These are phyloP conservation scores for Myotis findleyi DNA, from an alignment of 2,797 vertebrate species.

Conservation along the genomic window DNA sequence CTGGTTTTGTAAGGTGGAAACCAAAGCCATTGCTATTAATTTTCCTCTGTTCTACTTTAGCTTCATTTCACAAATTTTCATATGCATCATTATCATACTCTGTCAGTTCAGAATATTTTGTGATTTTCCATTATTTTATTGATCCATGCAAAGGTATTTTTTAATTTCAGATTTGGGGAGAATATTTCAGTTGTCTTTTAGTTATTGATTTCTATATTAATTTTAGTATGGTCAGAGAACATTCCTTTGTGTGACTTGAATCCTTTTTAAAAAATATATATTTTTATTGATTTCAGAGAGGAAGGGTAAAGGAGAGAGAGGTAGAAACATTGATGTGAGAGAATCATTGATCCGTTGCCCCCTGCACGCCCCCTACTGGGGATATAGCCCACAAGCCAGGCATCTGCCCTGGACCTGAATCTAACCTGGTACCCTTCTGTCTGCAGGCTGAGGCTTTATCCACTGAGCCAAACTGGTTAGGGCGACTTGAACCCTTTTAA, in stretches of 20 bases:
- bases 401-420: too few species aligned
- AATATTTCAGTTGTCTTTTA: background rate
- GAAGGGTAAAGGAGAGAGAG: too few species aligned
- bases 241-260: background rate
- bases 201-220: background rate
- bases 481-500: background rate
- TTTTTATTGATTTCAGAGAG: too few species aligned
- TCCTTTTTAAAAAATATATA: background rate
- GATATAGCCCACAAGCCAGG: too few species aligned
- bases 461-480: too few species aligned
- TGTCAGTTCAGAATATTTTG: background rate
- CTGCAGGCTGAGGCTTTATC: too few species aligned
- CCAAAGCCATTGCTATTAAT: background rate
- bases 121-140: conserved; percentile 8
- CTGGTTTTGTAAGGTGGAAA: conserved; percentile 6
- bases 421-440: too few species aligned
- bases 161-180: background rate
- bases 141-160: background rate
- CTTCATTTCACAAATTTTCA: background rate
- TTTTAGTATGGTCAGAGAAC: background rate
- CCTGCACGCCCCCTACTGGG: too few species aligned
- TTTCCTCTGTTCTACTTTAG: background rate
- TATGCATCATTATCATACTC: background rate
- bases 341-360: too few species aligned
- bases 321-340: too few species aligned